These are phyloP conservation scores for Macquaria australasica DNA, from an alignment of 2,113 vertebrate genomes.

Conservation along the genomic window DNA sequence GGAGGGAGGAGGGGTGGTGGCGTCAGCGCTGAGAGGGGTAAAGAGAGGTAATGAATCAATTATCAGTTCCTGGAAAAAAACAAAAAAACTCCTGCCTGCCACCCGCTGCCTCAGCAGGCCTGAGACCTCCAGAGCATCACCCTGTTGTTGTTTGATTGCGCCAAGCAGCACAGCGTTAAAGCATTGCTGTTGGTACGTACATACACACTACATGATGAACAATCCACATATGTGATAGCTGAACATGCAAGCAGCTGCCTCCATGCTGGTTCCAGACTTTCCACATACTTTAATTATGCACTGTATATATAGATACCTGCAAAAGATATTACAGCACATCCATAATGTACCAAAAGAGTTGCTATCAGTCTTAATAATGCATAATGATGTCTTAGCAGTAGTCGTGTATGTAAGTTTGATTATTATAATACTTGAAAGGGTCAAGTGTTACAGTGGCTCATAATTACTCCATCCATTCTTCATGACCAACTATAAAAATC, in stretches of 20 bases:
- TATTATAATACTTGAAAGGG: not conserved
- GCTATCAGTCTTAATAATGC: constrained; percentile 22
- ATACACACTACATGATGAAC: not conserved
- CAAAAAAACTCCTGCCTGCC: not conserved
- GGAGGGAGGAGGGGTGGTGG: not conserved
- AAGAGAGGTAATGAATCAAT: constrained; percentile 67
- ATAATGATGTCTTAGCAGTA: not conserved
- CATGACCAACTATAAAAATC: not conserved
- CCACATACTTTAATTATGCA: not conserved
- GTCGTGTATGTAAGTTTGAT: constrained; percentile 9
- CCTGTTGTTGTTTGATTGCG: not conserved
- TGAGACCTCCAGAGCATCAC: constrained; percentile 8
- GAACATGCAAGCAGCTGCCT: too few relatives aligned
- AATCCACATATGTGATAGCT: too few relatives aligned
- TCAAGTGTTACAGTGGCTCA: not conserved
- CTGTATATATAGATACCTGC: too few relatives aligned
- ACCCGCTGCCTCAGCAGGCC: constrained; percentile 29
- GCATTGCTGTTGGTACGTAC: too few relatives aligned
- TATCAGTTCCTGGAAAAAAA: constrained; percentile 27
- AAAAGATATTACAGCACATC: not conserved
- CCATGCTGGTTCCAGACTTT: not conserved
- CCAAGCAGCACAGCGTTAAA: not conserved
- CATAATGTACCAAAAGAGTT: constrained; percentile 16
- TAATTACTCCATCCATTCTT: constrained; percentile 22
- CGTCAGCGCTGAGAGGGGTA: constrained; percentile 14